These are phyloP conservation scores for Iselma pallidipennis DNA, from an alignment of 2,888 invertebrate genomes.

Conservation along the genomic window DNA sequence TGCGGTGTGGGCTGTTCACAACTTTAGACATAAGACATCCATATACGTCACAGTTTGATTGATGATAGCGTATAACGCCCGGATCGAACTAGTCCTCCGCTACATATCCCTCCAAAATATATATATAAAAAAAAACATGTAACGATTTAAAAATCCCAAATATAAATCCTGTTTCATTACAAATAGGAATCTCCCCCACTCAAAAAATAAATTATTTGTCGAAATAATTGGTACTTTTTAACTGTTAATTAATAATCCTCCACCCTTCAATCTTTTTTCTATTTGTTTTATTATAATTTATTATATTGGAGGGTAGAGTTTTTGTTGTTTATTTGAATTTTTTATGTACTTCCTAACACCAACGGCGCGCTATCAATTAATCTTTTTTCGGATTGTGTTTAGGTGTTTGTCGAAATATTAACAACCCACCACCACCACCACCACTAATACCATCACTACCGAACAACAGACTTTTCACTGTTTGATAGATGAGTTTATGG, in stretches of 20 bases:
- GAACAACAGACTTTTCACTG: background rate
- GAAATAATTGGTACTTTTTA: too few species aligned
- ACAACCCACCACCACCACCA: too few species aligned
- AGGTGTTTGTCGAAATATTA: background rate
- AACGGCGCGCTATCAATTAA: background rate
- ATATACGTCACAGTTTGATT: conserved; percentile 35
- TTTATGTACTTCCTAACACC: background rate
- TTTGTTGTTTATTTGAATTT: background rate
- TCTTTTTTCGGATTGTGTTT: background rate
- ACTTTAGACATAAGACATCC: conserved; percentile 33
- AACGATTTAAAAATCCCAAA: conserved; percentile 19
- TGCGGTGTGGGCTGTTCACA: conserved; percentile 16
- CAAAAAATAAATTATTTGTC: too few species aligned
- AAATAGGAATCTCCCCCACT: too few species aligned
- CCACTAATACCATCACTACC: too few species aligned
- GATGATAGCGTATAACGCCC: conserved; percentile 30
- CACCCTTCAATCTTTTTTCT: too few species aligned
- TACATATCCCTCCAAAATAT: background rate
- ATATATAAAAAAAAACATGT: conserved; percentile 3
- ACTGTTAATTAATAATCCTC: background rate
- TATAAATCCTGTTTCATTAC: too few species aligned
- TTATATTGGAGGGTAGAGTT: background rate
- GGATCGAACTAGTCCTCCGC: conserved; percentile 20
- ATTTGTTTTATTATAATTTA: background rate
- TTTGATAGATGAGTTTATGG: background rate